Conservation (phyloP, 2,888 invertebrate species). For the Cataglyphis altisquamis region DNA sequence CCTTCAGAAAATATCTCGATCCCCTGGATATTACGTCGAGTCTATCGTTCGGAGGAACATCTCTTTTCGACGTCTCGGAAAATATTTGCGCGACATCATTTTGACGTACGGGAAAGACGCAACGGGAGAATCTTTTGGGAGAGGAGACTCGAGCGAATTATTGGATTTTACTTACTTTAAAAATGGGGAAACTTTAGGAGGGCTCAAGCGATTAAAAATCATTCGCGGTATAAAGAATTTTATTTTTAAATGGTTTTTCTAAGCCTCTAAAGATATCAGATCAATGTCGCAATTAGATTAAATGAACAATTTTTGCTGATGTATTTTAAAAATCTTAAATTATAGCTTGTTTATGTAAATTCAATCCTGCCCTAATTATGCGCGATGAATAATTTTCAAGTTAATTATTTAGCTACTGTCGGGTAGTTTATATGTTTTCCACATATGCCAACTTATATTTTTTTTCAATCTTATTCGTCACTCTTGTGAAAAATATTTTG, state of each 20-base stretch:
- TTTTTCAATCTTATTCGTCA: background rate
- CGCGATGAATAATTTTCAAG: background rate
- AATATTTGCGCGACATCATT: slow-evolving; percentile 32
- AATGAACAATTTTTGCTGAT: background rate
- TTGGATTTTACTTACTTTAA: slow-evolving; percentile 30
- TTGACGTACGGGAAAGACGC: background rate
- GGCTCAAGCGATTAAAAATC: slow-evolving; percentile 8
- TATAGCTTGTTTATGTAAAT: background rate
- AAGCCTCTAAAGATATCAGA: background rate
- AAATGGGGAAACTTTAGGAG: background rate
- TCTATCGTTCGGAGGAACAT: background rate
- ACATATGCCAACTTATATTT: background rate
- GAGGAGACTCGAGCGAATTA: slow-evolving; percentile 2
- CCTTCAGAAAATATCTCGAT: slow-evolving; percentile 18
- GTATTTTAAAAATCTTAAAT: background rate
- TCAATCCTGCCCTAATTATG: background rate
- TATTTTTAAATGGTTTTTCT: background rate
- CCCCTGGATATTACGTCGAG: background rate
- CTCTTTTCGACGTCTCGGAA: background rate
- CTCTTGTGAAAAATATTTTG: background rate
- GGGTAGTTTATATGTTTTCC: background rate
- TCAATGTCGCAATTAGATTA: background rate
- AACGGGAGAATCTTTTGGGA: background rate
- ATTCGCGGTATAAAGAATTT: background rate
- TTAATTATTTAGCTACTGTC: background rate